Evolutionary conservation across 2,113 vertebrate genomes (phyloP).

Genomic region (Struthio camelus): DNA sequence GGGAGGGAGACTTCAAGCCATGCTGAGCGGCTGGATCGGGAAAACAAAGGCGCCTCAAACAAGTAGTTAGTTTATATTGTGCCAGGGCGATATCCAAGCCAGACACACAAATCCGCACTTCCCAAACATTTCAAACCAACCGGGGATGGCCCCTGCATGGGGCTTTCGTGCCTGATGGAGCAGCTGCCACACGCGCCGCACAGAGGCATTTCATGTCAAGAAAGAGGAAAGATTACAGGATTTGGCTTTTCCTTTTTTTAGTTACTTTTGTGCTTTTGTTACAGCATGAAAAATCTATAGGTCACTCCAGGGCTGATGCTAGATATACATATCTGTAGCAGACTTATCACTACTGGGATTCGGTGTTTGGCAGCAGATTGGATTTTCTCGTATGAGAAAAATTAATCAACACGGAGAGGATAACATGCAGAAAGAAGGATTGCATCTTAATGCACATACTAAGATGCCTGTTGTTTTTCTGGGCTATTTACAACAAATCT

Average conservation of each 20-base stretch:
- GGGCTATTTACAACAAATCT: background rate
- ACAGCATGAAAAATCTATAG: background rate
- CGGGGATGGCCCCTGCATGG: no score
- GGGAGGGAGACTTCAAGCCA: background rate
- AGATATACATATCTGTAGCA: background rate
- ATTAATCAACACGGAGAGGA: constrained; percentile 25
- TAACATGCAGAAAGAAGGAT: background rate
- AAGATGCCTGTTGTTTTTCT: background rate
- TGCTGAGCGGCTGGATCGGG: background rate
- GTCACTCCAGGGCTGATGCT: background rate
- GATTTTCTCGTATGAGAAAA: background rate
- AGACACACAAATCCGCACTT: no score
- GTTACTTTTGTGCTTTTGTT: background rate
- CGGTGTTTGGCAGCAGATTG: background rate
- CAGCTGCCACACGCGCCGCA: background rate
- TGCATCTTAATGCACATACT: background rate
- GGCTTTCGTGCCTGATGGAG: background rate
- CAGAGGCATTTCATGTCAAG: background rate
- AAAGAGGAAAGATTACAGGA: background rate
- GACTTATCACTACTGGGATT: background rate
- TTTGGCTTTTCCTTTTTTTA: background rate
- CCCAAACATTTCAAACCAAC: no score
- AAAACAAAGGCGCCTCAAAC: background rate
- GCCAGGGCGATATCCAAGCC: no score
- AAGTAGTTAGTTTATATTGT: background rate